These are phyloP conservation scores for Heteronetta atricapilla DNA, from an alignment of 2,113 vertebrate genomes.

Conservation along the genomic window DNA sequence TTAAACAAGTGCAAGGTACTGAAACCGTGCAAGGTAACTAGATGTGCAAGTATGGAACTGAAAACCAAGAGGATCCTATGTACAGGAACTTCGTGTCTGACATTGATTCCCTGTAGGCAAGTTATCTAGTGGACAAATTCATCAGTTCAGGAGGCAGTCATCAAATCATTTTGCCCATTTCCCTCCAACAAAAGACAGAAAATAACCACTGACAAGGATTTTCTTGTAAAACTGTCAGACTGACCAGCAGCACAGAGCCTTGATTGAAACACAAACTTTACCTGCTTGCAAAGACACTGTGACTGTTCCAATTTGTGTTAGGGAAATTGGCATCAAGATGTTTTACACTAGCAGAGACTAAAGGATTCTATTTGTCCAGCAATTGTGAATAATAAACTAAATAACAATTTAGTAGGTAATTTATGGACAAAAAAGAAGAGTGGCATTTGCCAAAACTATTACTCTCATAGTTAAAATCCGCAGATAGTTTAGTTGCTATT, in stretches of 20 bases:
- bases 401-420: constrained; percentile 33
- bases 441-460: constrained; percentile 23
- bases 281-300: not conserved
- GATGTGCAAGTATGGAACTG: not conserved
- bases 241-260: not conserved
- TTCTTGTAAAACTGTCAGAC: constrained; percentile 35
- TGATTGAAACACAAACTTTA: not conserved
- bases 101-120: not conserved
- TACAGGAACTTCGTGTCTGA: not conserved
- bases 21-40: not conserved
- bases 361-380: constrained; percentile 28
- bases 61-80: not conserved
- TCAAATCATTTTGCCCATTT: not conserved
- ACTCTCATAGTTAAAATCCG: constrained; percentile 32
- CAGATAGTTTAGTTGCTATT: constrained; percentile 23
- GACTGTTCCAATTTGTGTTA: not conserved
- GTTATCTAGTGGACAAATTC: not conserved
- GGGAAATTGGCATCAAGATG: not conserved
- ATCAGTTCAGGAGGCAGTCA: not conserved
- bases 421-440: constrained; percentile 1
- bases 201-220: constrained; percentile 33
- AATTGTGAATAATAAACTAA: constrained; percentile 40
- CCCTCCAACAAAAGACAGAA: not conserved
- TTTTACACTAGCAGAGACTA: not conserved
- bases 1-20: not conserved